Conservation (phyloP, 35 echinoderm and acorn worm species). For the Diadema setosum region DNA sequence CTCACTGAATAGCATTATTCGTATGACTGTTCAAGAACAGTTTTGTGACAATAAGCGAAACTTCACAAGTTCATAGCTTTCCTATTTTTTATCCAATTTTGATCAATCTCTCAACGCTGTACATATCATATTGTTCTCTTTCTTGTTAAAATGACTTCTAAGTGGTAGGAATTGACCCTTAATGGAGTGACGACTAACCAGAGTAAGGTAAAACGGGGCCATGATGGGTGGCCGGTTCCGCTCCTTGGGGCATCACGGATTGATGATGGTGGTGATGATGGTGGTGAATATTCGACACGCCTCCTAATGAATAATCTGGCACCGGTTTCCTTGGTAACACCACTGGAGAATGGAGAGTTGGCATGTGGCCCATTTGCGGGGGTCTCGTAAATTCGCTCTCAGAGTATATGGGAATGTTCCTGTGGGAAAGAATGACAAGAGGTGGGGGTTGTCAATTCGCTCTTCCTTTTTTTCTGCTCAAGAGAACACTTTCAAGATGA, state of each 20-base stretch:
- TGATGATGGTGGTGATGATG: not conserved
- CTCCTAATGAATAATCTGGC: not conserved
- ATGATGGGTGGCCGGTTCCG: not conserved
- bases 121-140: too few relatives aligned
- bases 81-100: too few relatives aligned
- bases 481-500: too few relatives aligned
- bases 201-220: not conserved
- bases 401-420: not conserved
- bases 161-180: not conserved
- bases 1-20: too few relatives aligned
- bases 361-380: not conserved
- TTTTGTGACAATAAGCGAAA: too few relatives aligned
- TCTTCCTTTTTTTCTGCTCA: too few relatives aligned
- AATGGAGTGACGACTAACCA: not conserved
- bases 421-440: not conserved
- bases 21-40: too few relatives aligned
- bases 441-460: too few relatives aligned
- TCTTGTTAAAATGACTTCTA: too few relatives aligned
- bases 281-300: not conserved
- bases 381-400: not conserved
- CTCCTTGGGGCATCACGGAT: not conserved
- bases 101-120: too few relatives aligned
- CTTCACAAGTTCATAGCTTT: too few relatives aligned
- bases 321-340: slow-evolving; percentile 16
- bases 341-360: not conserved